Base-by-base conservation (phyloP, 2,797 vertebrate genomes). In the Jordanella pulchra region DNA sequence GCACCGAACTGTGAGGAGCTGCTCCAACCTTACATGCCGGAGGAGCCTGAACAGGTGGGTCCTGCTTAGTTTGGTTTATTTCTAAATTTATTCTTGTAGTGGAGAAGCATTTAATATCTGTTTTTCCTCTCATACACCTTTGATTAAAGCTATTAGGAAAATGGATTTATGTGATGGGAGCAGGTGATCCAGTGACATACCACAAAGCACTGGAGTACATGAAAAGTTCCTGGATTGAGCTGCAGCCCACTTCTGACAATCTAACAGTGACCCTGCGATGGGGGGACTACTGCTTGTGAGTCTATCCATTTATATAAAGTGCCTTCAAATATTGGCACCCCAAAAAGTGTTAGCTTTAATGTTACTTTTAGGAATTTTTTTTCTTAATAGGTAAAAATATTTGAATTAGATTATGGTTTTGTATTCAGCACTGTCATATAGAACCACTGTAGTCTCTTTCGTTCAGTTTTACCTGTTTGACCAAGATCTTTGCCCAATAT, bases 91-190 rank as follows among this genome's bases (percentile, higher is more conserved):
- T 42, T 5, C 4, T 1, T 44, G 9, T 9, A 6, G 42, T 53
- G n/a, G 23, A 50, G 27, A 14, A 54, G 21, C 12, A 63, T 63
- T 63, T n/a, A 63, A 23, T 23, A 3, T 42, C 4, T 63, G 7
- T 12, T 14, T 48, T 70, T 63, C 25, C 5, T 68, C 3, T 35
- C 17, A 32, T 21, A 67, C 18, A 32, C 30, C 25, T 74, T 12
- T 72, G 44, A 15, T 74, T 35, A 11, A 91, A 94, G 93, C 42
- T 93, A 3, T 89, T 90, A 76, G 93, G 93, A 21, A 92, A 87
- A 74, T 94, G 93, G 93, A 87, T 93, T 69, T 93, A 92, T 27
- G 90, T 88, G 67, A 85, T 93, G 91, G 93, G 91, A 68, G 87
- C 91, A 32, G 91, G 89, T 28, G 91, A 92, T 69, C 93, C 92